Conservation (phyloP, 2,888 invertebrate genomes). For the Apodemia zela region DNA sequence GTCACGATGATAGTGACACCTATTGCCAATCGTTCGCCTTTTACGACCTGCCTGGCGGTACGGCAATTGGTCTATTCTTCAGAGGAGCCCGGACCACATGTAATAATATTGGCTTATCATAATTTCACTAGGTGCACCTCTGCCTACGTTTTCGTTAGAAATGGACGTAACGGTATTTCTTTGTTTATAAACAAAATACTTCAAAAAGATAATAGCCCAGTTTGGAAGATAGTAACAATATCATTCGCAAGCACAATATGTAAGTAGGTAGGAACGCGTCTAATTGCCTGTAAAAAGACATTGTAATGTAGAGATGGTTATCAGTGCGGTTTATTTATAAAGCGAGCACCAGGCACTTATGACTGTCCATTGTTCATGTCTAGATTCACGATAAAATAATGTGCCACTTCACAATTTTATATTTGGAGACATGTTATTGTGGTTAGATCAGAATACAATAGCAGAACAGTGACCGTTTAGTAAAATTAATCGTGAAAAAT, state of each 20-base stretch:
- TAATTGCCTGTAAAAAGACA: constrained; percentile 16
- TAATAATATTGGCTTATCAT: too few relatives aligned
- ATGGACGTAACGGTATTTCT: too few relatives aligned
- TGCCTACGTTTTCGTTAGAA: too few relatives aligned
- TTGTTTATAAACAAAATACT: too few relatives aligned
- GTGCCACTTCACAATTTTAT: constrained; percentile 20
- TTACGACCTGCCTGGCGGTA: too few relatives aligned
- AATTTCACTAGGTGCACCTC: too few relatives aligned
- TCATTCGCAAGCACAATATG: background rate
- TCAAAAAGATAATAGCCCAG: too few relatives aligned
- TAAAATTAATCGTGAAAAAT: background rate
- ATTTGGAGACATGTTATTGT: constrained; percentile 15
- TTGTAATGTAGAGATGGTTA: constrained; percentile 18
- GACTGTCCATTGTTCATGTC: constrained; percentile 11
- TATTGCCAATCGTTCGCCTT: too few relatives aligned
- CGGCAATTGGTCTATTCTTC: too few relatives aligned
- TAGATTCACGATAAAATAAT: constrained; percentile 14
- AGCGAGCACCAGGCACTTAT: background rate
- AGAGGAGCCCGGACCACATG: too few relatives aligned
- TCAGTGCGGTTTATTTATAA: constrained; percentile 18
- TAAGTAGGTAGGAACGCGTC: too few relatives aligned
- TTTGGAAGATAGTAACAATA: constrained; percentile 9
- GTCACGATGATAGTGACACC: too few relatives aligned
- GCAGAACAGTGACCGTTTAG: background rate
- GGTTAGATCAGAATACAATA: constrained; percentile 7